phyloP scores from a whole-genome alignment of 2,797 vertebrate species.

The Tragelaphus oryx region DNA sequence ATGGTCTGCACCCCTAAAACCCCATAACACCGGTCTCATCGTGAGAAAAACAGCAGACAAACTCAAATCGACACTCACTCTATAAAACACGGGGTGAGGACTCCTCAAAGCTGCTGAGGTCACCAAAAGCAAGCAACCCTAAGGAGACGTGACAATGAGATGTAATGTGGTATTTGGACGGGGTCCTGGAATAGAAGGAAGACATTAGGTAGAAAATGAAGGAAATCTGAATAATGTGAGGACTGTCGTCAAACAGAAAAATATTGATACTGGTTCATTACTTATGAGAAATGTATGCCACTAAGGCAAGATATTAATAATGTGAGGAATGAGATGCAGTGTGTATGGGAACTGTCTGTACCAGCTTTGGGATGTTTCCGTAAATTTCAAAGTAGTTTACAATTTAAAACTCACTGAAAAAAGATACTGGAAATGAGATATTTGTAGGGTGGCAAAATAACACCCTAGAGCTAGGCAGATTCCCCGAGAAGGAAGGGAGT shows the following conservation, averaged over 20 bases:
- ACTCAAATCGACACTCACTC: neutral
- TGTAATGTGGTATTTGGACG: neutral
- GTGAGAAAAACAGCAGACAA: neutral
- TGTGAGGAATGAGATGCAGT: neutral
- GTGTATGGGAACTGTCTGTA: neutral
- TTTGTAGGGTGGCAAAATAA: too few relatives aligned
- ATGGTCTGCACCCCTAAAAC: neutral
- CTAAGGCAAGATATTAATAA: neutral
- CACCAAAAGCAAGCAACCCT: neutral
- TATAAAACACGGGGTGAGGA: too few relatives aligned
- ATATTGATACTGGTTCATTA: neutral
- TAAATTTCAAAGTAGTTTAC: neutral
- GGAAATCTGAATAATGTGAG: neutral
- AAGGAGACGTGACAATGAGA: neutral
- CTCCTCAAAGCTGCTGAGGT: neutral
- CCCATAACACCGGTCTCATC: too few relatives aligned
- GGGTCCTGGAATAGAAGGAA: neutral
- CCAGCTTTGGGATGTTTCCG: neutral
- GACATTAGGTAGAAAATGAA: neutral
- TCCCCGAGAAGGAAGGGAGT: fast-evolving
- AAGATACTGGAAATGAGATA: neutral
- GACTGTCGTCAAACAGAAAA: neutral
- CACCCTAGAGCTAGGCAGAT: too few relatives aligned
- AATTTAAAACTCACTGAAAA: neutral
- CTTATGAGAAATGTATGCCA: neutral